Base-by-base conservation (phyloP, 2,888 invertebrate species). In the Heteromurus nitidus region DNA sequence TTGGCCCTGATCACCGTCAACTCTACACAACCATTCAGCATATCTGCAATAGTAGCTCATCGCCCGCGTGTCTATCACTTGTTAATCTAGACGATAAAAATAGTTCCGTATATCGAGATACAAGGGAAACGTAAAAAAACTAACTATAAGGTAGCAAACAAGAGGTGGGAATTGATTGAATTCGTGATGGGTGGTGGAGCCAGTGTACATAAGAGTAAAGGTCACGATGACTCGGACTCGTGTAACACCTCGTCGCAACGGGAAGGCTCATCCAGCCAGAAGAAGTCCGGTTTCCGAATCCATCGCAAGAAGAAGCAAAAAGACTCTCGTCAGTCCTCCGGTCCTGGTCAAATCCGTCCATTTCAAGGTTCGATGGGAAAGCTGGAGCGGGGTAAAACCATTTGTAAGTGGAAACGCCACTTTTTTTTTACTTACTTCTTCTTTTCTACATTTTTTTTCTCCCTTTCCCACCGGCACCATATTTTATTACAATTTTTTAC, bases 161-260 rank as follows among this genome's bases (percentile, higher is more conserved):
- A 64, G 31, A 76, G 50, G 50, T 36, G 22, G 26, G 26, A 73
- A 68, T 67, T 80, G 72, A 80, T 80, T 73, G 80, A 67, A 67
- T 68, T 82, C 83, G 77, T 77, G 75, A 87, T 87, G 87, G 87
- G 87, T 82, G 87, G 87, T 76, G 87, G 87, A 79, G 87, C 86
- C 70, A 87, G 87, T 80, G 83, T 86, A 70, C 74, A 85, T 73
- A 86, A 86, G 77, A 85, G 76, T 81, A 85, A 85, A 80, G 84
- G 84, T 80, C 83, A 84, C 69, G 84, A 86, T 84, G 83, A 85
- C 68, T 72, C 82, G 62, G 85, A 85, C 84, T 79, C 83, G 22
- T 85, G 85, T 79, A 85, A 83, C 47, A 80, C 55, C 72, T 82
- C 83, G 22, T 79, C 82, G 24, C 81, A 80, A 68, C 79, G 79